These are phyloP conservation scores for Callionymus lyra DNA, from an alignment of 2,113 vertebrate species.

Conservation along the genomic window DNA sequence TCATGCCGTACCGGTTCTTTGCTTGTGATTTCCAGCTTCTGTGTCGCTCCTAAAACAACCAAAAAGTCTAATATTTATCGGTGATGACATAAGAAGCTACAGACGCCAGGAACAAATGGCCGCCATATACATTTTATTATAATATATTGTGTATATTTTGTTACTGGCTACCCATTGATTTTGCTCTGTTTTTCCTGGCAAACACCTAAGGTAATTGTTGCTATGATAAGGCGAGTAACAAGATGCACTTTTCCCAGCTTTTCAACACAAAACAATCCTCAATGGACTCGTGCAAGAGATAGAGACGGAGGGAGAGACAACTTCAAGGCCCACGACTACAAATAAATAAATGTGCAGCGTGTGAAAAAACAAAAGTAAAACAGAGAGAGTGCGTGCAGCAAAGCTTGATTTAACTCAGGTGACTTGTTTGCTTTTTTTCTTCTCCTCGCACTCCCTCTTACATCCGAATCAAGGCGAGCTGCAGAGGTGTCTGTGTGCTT, in stretches of 20 bases:
- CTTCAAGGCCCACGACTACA: constrained; percentile 43
- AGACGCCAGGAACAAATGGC: too few species aligned
- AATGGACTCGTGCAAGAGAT: constrained; percentile 39
- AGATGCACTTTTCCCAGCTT: constrained; percentile 35
- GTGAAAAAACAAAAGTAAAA: constrained; percentile 46
- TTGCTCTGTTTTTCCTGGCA: too few species aligned
- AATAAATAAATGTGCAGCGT: constrained; percentile 39
- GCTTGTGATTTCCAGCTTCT: too few species aligned
- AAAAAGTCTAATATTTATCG: too few species aligned
- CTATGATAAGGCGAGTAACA: constrained; percentile 21
- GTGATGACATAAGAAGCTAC: too few species aligned
- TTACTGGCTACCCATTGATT: constrained; percentile 21
- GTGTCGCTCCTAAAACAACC: too few species aligned
- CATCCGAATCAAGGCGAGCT: constrained; percentile 58
- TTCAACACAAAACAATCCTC: constrained; percentile 30
- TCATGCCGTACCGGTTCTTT: too few species aligned
- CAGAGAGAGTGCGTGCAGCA: constrained; percentile 37
- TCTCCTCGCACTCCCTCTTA: constrained; percentile 36
- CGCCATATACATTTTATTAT: too few species aligned
- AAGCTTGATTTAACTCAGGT: constrained; percentile 63
- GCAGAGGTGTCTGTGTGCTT: constrained; percentile 65
- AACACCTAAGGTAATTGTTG: constrained; percentile 27
- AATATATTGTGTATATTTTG: too few species aligned
- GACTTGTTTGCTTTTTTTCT: constrained; percentile 59
- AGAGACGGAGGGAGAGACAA: constrained; percentile 4